Evolutionary conservation across 92 coral and sea anemone species (phyloP), one percentile per base, ranked within the genome.

Genomic region (Epizoanthus ramosus): DNA sequence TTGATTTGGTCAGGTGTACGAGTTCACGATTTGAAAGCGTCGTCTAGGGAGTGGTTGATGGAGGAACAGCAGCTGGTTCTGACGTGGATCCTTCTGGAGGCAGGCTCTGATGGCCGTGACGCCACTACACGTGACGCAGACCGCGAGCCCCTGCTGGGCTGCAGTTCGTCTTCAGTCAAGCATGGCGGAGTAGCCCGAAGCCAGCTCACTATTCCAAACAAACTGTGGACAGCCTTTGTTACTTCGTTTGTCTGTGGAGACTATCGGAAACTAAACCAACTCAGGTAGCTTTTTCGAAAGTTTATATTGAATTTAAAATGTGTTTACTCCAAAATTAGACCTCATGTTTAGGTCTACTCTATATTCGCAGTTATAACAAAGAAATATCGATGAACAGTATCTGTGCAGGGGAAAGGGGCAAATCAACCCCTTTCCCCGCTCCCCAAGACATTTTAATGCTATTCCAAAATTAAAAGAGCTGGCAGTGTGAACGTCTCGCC

Each of bases 51-150:
- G 17, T 87, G 86, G 83, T 31, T 67, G 28, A 61, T 58, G 39
- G 90, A 88, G 6, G 90, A 93, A 43, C 82, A 80, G 23, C 91
- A 90, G 53, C 73, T 90, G 63, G 73, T 84, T 16, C 22, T 90
- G 69, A 77, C 77, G 22, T 90, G 93, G 93, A 80, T 79, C 76
- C 76, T 90, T 31, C 52, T 87, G 1, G 91, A 90, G 85, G 50
- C 85, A 16, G 74, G 17, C 10, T 47, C 50, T 24, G 47, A 25
- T 76, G 39, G 10, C 28, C 58, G 15, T 60, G 80, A 60, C 8
- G 59, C 19, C 41, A 37, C 57, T 9, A 5, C 35, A 37, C 17
- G 39, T 7, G 68, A 58, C 69, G 17, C 39, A 57, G 81, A 60
- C 4, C 24, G 37, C 17, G 57, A 59, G 43, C 4, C 22, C 14